Evolutionary conservation across 2,113 vertebrate genomes (phyloP), one percentile per base, ranked within the genome.

Genomic region (Antigone vipio): DNA sequence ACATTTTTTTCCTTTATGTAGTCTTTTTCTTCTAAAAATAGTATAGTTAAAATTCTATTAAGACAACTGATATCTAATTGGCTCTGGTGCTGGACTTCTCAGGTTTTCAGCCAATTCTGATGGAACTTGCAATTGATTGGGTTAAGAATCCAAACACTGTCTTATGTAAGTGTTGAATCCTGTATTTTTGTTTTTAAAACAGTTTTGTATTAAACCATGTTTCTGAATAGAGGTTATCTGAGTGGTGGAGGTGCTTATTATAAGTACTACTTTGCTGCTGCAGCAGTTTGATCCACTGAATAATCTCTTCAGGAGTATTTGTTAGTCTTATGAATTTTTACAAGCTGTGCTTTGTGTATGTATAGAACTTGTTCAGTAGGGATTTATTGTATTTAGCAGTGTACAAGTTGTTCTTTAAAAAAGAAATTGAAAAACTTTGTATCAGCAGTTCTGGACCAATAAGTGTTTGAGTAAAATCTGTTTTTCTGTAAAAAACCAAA

Each of bases 351-450:
- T 94, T 67, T 85, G 80, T 89, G 68, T 95, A 55, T 80, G 11
- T 97, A 38, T 72, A 94, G 73, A 97, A 85, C 64, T 90, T 15
- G 11, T 82, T 96, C 69, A 44, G 85, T 91, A 89, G 40, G 24
- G 74, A 50, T 97, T 88, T 92, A 86, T 88, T 97, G 94, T 73
- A 52, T 81, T 88, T 93, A 82, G 69, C 15, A 49, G 71, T 93
- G 82, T 95, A 27, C 11, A 79, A 69, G 29, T 81, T 55, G 19
- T 91, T 95, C 17, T 64, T 87, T 59, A 24, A 72, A 93, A 71
- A 93, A 62, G 9, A 72, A 69, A 32, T 24, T 49, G n/a, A 80
- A 91, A 81, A 74, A 30, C 73, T 97, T 89, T 82, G 52, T 86
- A 69, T 68, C 32, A 63, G 27, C 56, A 62, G 17, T 86, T 92